phyloP scores from a whole-genome alignment of 1,140 invertebrate species.

The Brachionus calyciflorus region DNA sequence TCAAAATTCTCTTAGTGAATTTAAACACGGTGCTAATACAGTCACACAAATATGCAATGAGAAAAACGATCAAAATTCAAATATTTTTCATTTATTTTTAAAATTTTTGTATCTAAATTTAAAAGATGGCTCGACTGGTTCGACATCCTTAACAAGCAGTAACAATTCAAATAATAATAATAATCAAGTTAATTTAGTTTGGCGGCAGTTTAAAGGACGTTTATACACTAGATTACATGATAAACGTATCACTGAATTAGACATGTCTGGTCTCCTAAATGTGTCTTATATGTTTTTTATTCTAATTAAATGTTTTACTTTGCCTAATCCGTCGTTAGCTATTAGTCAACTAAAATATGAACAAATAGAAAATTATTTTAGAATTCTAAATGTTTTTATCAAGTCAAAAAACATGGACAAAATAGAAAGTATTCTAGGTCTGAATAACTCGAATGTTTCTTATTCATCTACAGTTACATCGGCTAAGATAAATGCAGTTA shows the following conservation, averaged over 20 bases:
- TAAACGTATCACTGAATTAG: slow-evolving; percentile 40
- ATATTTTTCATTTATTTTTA: slow-evolving; percentile 30
- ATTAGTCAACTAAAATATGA: slow-evolving; percentile 5
- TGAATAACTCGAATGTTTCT: slow-evolving; percentile 1
- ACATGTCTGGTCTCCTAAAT: slow-evolving; percentile 15
- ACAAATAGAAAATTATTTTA: slow-evolving; percentile 41
- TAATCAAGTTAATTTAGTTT: slow-evolving; percentile 28
- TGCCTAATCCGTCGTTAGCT: not conserved
- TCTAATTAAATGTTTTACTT: slow-evolving; percentile 29
- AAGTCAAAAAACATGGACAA: slow-evolving; percentile 34
- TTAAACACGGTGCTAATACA: not conserved
- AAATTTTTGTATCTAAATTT: slow-evolving; percentile 21
- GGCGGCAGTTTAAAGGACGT: slow-evolving; percentile 44
- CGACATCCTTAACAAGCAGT: not conserved
- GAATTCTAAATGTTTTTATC: slow-evolving; percentile 24
- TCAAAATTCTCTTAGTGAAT: not conserved
- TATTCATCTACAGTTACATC: not conserved
- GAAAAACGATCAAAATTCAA: not conserved
- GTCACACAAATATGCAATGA: not conserved
- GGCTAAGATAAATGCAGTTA: not conserved
- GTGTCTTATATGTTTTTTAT: slow-evolving; percentile 18
- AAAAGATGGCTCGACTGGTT: not conserved
- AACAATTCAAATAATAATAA: not conserved
- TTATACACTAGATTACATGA: slow-evolving; percentile 37
- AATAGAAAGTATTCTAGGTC: not conserved